Evolutionary conservation across 2,888 invertebrate species (phyloP).

Genomic region (Gastracanthus pulcherrimus): DNA sequence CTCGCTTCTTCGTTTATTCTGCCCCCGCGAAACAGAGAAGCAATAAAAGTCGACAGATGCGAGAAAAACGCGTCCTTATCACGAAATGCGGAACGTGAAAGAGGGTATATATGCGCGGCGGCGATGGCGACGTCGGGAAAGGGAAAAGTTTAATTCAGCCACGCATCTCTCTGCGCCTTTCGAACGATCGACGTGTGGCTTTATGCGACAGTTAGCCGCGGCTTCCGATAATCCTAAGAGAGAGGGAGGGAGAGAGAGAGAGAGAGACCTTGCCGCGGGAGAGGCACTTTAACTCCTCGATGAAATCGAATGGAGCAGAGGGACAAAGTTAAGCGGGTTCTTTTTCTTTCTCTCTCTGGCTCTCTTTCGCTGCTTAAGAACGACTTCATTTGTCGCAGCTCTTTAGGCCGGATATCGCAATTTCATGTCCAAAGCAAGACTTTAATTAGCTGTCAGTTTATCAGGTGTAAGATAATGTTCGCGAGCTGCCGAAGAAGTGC

Average conservation of each 20-base stretch:
- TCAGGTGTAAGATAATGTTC: slow-evolving; percentile 16
- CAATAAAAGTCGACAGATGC: background rate
- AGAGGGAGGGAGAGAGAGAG: background rate
- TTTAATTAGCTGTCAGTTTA: slow-evolving; percentile 38
- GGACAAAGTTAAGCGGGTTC: slow-evolving; percentile 44
- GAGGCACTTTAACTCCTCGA: slow-evolving; percentile 12
- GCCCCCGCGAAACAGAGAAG: background rate
- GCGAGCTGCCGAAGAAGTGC: background rate
- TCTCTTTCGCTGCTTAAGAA: background rate
- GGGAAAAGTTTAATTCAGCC: background rate
- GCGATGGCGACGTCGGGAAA: background rate
- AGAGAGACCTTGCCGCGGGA: too few species aligned
- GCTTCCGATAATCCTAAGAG: slow-evolving; percentile 31
- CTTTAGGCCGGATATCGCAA: slow-evolving; percentile 34
- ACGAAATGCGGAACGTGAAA: background rate
- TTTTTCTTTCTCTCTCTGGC: slow-evolving; percentile 5
- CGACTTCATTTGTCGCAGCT: slow-evolving; percentile 40
- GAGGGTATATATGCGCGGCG: background rate
- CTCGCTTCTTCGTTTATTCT: slow-evolving; percentile 9
- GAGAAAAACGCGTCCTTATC: slow-evolving; percentile 40
- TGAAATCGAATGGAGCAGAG: background rate
- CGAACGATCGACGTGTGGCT: slow-evolving; percentile 8
- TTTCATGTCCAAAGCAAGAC: background rate
- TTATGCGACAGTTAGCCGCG: background rate
- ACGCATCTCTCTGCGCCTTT: background rate